These are phyloP conservation scores for Corythornis madagascariensis DNA, from an alignment of 2,113 vertebrate genomes.

Conservation along the genomic window DNA sequence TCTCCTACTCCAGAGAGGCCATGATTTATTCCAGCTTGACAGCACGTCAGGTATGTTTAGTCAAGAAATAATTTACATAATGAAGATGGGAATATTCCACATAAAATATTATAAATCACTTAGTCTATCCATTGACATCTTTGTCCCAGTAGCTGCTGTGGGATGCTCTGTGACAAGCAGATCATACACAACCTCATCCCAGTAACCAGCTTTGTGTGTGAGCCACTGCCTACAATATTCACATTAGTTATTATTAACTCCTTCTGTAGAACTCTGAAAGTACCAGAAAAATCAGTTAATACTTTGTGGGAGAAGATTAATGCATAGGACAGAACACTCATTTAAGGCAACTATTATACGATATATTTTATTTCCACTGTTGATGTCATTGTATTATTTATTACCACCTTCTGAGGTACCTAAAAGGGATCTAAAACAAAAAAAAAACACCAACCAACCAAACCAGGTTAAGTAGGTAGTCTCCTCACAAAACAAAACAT, in stretches of 20 bases:
- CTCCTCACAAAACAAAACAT: slow-evolving; percentile 31
- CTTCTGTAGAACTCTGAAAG: neutral
- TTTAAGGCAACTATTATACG: neutral
- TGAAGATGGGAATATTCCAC: neutral
- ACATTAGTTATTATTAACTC: neutral
- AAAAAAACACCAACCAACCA: neutral
- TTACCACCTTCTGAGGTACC: slow-evolving; percentile 4
- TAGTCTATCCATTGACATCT: neutral
- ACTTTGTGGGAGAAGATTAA: neutral
- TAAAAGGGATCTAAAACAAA: neutral
- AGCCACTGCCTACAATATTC: neutral
- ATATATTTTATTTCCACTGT: neutral
- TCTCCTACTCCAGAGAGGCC: neutral
- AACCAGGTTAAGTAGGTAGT: neutral
- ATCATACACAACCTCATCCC: neutral
- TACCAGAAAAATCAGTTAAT: neutral
- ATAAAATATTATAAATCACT: neutral
- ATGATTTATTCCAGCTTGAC: neutral
- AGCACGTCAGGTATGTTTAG: neutral
- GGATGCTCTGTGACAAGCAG: neutral
- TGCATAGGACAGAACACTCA: neutral
- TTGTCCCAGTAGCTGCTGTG: neutral
- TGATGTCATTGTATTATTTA: neutral
- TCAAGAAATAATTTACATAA: neutral
- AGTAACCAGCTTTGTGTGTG: neutral